These are phyloP conservation scores for Nettapus auritus DNA, from an alignment of 2,113 vertebrate genomes.

Conservation along the genomic window DNA sequence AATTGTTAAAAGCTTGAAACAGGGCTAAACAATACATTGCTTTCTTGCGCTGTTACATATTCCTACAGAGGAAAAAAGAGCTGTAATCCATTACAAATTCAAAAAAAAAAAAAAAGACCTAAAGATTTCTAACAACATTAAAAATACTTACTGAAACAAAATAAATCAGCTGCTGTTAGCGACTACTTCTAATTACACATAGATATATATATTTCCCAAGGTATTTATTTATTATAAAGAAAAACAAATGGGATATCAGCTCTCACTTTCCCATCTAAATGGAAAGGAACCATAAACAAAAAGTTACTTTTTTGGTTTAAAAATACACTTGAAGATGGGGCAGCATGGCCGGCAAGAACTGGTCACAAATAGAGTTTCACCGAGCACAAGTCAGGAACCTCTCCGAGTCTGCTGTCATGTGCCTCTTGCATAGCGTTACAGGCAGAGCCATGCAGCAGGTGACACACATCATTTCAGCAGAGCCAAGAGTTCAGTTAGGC, in stretches of 20 bases:
- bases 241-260: not conserved
- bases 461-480: not conserved
- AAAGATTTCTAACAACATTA: not conserved
- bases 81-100: not conserved
- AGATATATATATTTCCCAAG: not conserved
- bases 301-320: not conserved
- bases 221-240: not conserved
- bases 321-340: not conserved
- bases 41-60: not conserved
- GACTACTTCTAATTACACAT: not conserved
- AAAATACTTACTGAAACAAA: not conserved
- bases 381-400: not conserved
- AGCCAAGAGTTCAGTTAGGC: not conserved
- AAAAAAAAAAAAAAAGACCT: not conserved
- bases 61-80: not conserved
- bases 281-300: not conserved
- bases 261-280: not conserved
- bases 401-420: not conserved
- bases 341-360: not conserved
- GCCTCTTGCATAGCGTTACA: accelerated
- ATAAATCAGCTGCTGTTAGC: not conserved
- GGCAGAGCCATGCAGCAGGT: not conserved
- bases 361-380: not conserved
- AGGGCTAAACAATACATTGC: not conserved
- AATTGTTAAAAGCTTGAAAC: not conserved